Conservation (phyloP, 2,888 invertebrate genomes). For the Capitulum mitella region DNA sequence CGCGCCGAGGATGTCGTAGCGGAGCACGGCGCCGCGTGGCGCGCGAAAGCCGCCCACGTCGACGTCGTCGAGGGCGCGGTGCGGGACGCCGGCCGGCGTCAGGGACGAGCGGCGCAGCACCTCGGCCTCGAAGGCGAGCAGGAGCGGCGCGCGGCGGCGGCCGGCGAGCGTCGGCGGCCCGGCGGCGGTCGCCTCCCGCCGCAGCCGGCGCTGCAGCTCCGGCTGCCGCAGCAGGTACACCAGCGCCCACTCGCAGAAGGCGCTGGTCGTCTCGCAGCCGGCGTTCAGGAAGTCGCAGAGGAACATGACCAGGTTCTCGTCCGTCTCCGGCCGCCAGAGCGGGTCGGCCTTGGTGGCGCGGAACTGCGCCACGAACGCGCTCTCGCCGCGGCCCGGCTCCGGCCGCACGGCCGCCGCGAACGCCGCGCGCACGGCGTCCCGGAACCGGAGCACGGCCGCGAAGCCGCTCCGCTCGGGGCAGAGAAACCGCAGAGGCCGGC, state of each 20-base stretch:
- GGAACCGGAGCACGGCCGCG: not conserved
- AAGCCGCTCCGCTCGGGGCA: not conserved
- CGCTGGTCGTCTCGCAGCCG: constrained; percentile 1
- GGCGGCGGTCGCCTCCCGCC: not conserved
- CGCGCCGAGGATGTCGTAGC: not conserved
- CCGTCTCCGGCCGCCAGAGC: not conserved
- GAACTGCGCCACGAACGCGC: not conserved
- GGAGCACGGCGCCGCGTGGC: not conserved
- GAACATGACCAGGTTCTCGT: not conserved
- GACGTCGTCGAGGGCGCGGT: not conserved
- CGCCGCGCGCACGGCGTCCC: not conserved
- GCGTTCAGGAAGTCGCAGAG: not conserved
- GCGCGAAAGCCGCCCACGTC: not conserved
- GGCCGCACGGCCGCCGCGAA: not conserved
- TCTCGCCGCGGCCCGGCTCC: not conserved
- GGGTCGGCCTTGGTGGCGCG: not conserved
- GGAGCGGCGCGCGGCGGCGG: not conserved
- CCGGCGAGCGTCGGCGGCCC: not conserved
- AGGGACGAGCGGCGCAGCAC: not conserved
- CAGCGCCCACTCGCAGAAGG: not conserved
- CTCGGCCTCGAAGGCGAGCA: not conserved
- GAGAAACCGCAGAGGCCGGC: not conserved
- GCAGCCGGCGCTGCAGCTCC: not conserved
- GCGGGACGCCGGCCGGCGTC: not conserved
- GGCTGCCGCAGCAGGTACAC: not conserved